Conservation (phyloP, 2,797 vertebrate species). For the Oreonectes daqikongensis region DNA sequence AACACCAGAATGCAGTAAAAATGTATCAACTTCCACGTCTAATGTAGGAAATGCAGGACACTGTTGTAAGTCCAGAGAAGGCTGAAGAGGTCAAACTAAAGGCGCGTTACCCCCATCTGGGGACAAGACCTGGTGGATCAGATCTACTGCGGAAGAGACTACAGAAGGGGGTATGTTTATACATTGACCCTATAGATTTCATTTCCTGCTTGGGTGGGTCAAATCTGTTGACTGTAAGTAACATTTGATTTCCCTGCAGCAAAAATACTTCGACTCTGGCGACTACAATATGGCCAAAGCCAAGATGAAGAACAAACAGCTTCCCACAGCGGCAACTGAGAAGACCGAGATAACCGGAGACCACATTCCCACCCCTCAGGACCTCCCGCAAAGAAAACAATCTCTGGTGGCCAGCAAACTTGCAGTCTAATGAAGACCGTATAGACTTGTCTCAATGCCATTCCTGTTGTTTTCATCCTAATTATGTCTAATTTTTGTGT, state of each 20-base stretch:
- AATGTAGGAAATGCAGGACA: conserved; percentile 95
- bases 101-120: conserved; percentile 91
- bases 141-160: conserved; percentile 95
- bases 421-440: conserved; percentile 85
- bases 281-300: conserved; percentile 99
- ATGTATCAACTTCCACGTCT: neutral
- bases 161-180: conserved; percentile 89
- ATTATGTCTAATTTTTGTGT: conserved; percentile 53
- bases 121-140: conserved; percentile 91
- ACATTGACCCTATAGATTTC: neutral
- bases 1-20: no score
- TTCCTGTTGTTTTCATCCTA: conserved; percentile 61
- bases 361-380: conserved; percentile 98
- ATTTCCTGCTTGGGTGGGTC: no score
- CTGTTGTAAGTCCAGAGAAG: conserved; percentile 93
- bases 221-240: neutral
- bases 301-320: conserved; percentile 97
- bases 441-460: conserved; percentile 69
- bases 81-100: conserved; percentile 96
- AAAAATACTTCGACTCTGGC: conserved; percentile 98
- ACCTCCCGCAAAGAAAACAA: conserved; percentile 95
- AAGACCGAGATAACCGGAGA: conserved; percentile 96
- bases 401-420: conserved; percentile 97
- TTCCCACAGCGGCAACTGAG: conserved; percentile 87
- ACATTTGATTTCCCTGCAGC: conserved; percentile 72